phyloP scores from a whole-genome alignment of 1,140 invertebrate species.

The Panagrolaimus sp. region DNA sequence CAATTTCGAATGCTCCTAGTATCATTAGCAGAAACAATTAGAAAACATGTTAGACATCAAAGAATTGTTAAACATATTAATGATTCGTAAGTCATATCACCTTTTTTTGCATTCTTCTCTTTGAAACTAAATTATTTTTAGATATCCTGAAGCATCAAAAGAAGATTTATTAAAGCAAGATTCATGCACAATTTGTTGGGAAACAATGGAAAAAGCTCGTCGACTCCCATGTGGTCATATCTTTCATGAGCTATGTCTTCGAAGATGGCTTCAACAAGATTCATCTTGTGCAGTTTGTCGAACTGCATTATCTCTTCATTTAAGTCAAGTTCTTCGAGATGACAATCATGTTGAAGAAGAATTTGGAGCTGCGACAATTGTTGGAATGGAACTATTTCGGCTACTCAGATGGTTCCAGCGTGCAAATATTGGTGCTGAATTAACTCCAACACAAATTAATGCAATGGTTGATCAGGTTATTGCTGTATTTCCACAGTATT shows the following conservation, averaged over 20 bases:
- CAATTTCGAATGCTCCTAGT: not conserved
- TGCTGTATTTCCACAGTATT: slow-evolving; percentile 1
- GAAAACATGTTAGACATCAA: slow-evolving; percentile 42
- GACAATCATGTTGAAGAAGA: slow-evolving; percentile 15
- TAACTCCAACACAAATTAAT: not conserved
- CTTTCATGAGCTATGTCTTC: slow-evolving; percentile 40
- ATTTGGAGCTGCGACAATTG: not conserved
- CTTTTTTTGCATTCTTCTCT: no score
- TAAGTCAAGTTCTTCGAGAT: slow-evolving; percentile 27
- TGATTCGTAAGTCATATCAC: no score
- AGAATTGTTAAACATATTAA: slow-evolving; percentile 25
- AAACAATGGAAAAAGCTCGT: slow-evolving; percentile 23
- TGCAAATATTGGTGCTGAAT: not conserved
- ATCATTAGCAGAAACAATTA: not conserved
- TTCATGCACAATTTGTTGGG: slow-evolving; percentile 41
- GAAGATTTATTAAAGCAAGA: slow-evolving; percentile 40
- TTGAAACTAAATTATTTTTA: no score
- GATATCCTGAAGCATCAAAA: slow-evolving; percentile 33
- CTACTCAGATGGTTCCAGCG: not conserved
- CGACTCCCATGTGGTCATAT: slow-evolving; percentile 43
- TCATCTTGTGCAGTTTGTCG: slow-evolving; percentile 45
- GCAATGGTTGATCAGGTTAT: not conserved
- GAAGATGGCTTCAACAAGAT: slow-evolving; percentile 43
- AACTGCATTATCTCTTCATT: slow-evolving; percentile 32
- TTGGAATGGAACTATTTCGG: not conserved